Conservation (phyloP, 2,888 invertebrate species). For the Polydrusus tereticollis region DNA sequence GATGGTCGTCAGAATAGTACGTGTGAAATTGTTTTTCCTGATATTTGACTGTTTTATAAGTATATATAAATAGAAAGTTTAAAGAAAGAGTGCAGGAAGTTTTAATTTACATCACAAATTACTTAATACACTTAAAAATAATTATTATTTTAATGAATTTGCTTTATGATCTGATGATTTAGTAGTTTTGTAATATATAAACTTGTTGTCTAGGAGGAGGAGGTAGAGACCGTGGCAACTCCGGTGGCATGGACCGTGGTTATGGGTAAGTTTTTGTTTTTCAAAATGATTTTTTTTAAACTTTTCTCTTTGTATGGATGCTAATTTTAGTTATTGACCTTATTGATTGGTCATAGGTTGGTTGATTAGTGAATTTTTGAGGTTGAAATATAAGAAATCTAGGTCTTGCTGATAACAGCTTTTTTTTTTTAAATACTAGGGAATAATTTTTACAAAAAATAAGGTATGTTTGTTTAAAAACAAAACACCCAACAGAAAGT, state of each 20-base stretch:
- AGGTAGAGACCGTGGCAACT: constrained; percentile 67
- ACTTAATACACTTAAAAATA: too few species aligned
- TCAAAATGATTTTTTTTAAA: constrained; percentile 18
- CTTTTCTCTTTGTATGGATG: constrained; percentile 22
- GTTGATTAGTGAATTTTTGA: neutral
- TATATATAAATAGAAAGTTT: too few species aligned
- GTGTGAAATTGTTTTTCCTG: too few species aligned
- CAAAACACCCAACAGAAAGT: too few species aligned
- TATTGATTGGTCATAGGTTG: neutral
- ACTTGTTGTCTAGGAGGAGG: constrained; percentile 44
- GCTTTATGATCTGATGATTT: neutral
- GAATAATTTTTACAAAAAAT: too few species aligned
- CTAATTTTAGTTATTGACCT: neutral
- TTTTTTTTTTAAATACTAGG: too few species aligned
- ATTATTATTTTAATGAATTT: too few species aligned
- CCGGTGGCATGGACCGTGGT: constrained; percentile 70
- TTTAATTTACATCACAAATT: too few species aligned
- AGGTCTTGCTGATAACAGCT: too few species aligned
- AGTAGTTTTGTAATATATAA: neutral
- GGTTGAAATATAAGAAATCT: neutral
- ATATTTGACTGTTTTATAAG: too few species aligned
- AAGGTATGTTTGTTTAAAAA: neutral
- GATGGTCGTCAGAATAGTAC: too few species aligned
- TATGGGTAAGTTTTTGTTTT: constrained; percentile 70
- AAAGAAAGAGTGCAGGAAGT: too few species aligned